Base-by-base conservation (phyloP, 1,140 invertebrate species). In the Potamilus streckersoni region DNA sequence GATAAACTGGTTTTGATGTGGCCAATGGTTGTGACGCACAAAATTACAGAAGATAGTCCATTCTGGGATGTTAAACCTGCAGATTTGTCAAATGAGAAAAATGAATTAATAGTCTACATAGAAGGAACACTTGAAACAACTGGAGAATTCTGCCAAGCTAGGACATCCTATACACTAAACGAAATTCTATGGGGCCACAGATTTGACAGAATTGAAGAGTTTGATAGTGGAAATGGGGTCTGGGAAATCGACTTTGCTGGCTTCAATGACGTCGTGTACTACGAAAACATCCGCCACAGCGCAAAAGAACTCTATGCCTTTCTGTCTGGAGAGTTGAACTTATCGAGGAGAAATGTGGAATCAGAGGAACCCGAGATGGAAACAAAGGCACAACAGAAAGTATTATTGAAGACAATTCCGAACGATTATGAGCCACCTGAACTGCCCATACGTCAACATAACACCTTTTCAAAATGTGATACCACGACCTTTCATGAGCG, bases 61-160 rank as follows among this genome's bases (percentile, higher is more conserved):
- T 94, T 99, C 49, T 99, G 95, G 87, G 92, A 93, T 58, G 93
- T 98, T 82, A 94, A 94, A 0, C 95, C 96, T 0, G 93, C 95
- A 1, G 96, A 98, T 83, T 93, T 99, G 83, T 89, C 95, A 1
- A 93, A 94, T 72, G 96, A 97, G 57, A 84, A 95, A 72, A 99
- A 98, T 86, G 98, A 99, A 89, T 94, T 99, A 56, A 94, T 99
- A 8, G 95, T 98, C 4, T 96, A 98, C 71, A 91, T 99, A 19
- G 98, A 99, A 87, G 98, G 98, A 11, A 89, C 87, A 0, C 84
- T 90, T 8, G 90, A 90, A 76, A 83, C 88, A 14, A 90, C 89
- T 12, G 88, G 89, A n/a, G 86, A 88, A 78, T 85, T 83, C 17
- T 88, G 87, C 55, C 91, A 91, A 76, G 91, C 90, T 13, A 76